Conservation (phyloP, 2,888 invertebrate genomes). For the Agrilus mali region DNA sequence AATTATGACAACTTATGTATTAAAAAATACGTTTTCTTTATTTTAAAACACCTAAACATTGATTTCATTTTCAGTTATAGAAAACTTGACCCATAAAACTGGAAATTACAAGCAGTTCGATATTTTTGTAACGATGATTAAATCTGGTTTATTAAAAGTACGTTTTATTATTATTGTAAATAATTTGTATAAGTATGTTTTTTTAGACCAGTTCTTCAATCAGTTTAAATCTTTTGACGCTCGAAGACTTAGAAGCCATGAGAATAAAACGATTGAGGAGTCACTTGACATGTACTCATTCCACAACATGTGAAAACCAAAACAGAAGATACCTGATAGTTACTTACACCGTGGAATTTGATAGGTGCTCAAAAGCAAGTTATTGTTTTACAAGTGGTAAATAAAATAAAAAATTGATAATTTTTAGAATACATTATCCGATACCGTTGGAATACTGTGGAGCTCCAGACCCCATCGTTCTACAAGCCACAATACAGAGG, state of each 20-base stretch:
- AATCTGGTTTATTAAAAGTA: conserved; percentile 40
- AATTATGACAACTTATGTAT: conserved; percentile 39
- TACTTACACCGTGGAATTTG: conserved; percentile 42
- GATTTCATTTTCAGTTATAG: conserved; percentile 32
- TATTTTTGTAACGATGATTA: conserved; percentile 41
- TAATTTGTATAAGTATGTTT: conserved; percentile 2
- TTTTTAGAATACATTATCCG: conserved; percentile 38
- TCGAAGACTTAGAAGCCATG: conserved; percentile 38
- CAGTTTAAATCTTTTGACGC: conserved; percentile 37
- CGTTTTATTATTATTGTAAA: conserved; percentile 3
- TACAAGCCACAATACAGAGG: conserved; percentile 37
- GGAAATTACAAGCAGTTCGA: conserved; percentile 44
- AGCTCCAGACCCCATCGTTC: conserved; percentile 36
- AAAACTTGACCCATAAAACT: conserved; percentile 41
- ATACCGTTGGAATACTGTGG: conserved; percentile 41
- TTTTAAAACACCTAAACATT: neutral
- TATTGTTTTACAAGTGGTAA: neutral
- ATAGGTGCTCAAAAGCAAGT: conserved; percentile 26
- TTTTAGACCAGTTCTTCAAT: conserved; percentile 40
- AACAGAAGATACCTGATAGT: conserved; percentile 36
- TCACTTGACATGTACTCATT: conserved; percentile 15
- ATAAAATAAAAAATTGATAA: neutral
- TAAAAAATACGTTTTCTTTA: conserved; percentile 9
- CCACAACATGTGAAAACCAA: conserved; percentile 20
- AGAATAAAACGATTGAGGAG: conserved; percentile 30